Percentiles rank a stretch among this genome's conserved stretches.
Conservation (phyloP, 1,140 invertebrate genomes). For the Diachasma alloeum region DNA sequence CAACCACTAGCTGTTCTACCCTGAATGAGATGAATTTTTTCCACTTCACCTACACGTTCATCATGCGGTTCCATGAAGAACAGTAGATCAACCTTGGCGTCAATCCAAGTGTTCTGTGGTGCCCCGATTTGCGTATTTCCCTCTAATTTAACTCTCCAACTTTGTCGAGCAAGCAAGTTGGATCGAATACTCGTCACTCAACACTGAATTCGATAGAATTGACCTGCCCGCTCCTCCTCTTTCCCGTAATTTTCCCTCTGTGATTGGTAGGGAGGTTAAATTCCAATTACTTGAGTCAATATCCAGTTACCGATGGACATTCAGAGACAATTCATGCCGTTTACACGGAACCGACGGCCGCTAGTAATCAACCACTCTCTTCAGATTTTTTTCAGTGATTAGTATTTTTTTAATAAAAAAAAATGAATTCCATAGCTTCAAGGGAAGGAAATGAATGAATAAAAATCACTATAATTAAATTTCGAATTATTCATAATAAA, state of each 20-base stretch:
- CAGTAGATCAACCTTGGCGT: background rate
- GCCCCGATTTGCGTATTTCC: background rate
- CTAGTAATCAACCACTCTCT: conserved; percentile 29
- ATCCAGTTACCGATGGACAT: conserved; percentile 29
- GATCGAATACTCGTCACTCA: background rate
- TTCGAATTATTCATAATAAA: too few relatives aligned
- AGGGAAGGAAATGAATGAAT: too few relatives aligned
- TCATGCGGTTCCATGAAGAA: background rate
- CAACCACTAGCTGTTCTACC: too few relatives aligned
- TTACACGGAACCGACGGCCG: conserved; percentile 16
- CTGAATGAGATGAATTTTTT: too few relatives aligned
- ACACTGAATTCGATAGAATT: conserved; percentile 4
- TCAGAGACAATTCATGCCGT: background rate
- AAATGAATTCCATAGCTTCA: background rate
- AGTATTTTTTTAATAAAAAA: background rate
- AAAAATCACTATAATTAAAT: too few relatives aligned
- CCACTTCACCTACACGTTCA: background rate
- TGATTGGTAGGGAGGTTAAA: conserved; percentile 28
- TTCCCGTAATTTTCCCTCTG: background rate
- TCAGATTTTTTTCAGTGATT: background rate
- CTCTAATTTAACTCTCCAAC: background rate
- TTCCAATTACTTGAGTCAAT: conserved; percentile 36
- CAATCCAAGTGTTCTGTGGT: background rate
- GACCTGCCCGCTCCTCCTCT: background rate
- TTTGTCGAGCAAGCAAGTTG: background rate